Evolutionary conservation across 2,113 vertebrate species (phyloP).

Genomic region (Solenodon paradoxus): DNA sequence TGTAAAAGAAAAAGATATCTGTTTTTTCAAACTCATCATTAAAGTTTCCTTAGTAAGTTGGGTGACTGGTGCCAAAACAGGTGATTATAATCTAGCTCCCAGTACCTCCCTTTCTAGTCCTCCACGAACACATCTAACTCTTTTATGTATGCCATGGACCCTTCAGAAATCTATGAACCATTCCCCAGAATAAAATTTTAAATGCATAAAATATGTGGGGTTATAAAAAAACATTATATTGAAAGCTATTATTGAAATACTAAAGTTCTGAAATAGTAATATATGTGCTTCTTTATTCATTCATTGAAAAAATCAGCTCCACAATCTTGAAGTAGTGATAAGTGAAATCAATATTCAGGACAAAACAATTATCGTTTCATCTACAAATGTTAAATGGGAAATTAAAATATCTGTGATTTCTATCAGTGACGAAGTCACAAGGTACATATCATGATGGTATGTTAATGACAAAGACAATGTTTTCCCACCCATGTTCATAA

Average conservation of each 20-base stretch:
- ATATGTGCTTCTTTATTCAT: background rate
- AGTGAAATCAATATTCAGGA: background rate
- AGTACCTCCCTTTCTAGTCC: background rate
- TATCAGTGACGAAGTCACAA: no score
- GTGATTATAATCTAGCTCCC: background rate
- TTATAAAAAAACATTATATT: background rate
- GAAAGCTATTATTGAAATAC: background rate
- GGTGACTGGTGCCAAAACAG: background rate
- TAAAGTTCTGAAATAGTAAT: background rate
- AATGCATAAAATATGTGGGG: background rate
- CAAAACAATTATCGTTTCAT: background rate
- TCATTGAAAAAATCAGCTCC: background rate
- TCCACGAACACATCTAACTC: background rate
- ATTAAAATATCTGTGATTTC: no score
- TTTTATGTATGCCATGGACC: background rate
- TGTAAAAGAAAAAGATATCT: constrained; percentile 57
- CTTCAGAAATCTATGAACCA: background rate
- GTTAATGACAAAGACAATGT: background rate
- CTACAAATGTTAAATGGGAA: background rate
- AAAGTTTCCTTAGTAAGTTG: background rate
- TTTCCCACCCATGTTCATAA: background rate
- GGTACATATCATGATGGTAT: background rate
- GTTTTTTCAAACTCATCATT: constrained; percentile 55
- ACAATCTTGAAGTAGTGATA: background rate
- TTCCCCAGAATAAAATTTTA: background rate